Conservation (phyloP, 2,888 invertebrate species). For the Gryllus longicercus region DNA sequence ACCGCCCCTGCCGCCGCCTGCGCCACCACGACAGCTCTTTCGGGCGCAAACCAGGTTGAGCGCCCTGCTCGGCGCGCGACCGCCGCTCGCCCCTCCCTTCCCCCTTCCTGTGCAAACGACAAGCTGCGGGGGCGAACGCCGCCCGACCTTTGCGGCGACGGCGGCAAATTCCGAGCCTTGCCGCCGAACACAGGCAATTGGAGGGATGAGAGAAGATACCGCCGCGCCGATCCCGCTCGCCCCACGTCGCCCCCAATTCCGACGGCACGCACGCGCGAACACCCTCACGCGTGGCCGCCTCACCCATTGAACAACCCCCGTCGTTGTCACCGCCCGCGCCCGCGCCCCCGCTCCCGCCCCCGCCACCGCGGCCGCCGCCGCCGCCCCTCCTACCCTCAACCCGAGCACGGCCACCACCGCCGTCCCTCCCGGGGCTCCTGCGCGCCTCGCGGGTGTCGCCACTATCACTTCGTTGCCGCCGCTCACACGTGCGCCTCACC, state of each 20-base stretch:
- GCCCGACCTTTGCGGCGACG: slow-evolving; percentile 17
- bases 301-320: too few species aligned
- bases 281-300: neutral
- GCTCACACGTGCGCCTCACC: too few species aligned
- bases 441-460: too few species aligned
- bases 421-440: too few species aligned
- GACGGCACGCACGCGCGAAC: neutral
- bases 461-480: too few species aligned
- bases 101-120: neutral
- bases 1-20: too few species aligned
- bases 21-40: too few species aligned
- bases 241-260: neutral
- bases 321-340: neutral
- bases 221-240: neutral
- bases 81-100: too few species aligned
- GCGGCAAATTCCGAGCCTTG: neutral
- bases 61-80: too few species aligned
- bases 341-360: neutral
- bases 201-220: neutral
- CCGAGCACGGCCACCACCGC: too few species aligned
- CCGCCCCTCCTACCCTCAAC: too few species aligned
- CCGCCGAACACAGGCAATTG: neutral
- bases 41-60: too few species aligned
- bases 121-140: neutral
- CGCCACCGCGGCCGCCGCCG: neutral